Evolutionary conservation across 2,888 invertebrate species (phyloP).

Genomic region (Dasypolia templi): DNA sequence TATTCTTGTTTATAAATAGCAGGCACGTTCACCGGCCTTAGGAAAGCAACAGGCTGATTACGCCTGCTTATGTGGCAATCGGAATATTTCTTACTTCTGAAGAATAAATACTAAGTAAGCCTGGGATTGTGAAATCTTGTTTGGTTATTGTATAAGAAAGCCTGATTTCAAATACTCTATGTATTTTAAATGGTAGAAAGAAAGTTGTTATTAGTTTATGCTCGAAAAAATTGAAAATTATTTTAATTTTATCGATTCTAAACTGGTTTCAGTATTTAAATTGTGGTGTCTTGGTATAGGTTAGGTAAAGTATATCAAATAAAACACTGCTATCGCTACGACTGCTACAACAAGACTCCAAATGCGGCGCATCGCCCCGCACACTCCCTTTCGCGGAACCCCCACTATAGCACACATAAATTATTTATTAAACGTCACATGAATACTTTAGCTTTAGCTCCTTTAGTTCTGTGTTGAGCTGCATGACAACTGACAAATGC

Average conservation of each 20-base stretch:
- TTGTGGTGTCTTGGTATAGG: too few relatives aligned
- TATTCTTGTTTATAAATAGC: constrained; percentile 31
- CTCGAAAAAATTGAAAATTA: background rate
- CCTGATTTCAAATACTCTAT: background rate
- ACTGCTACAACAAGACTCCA: too few relatives aligned
- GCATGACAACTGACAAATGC: too few relatives aligned
- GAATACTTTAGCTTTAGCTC: too few relatives aligned
- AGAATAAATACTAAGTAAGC: constrained; percentile 22
- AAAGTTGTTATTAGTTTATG: background rate
- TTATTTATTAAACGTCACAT: too few relatives aligned
- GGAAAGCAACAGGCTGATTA: constrained; percentile 51
- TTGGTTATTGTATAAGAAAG: background rate
- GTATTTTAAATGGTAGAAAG: background rate
- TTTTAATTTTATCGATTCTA: background rate
- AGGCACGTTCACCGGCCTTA: constrained; percentile 29
- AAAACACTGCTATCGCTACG: too few relatives aligned
- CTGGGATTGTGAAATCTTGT: background rate
- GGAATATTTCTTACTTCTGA: constrained; percentile 25
- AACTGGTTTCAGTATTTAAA: background rate
- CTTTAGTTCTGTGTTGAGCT: too few relatives aligned
- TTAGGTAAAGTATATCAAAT: too few relatives aligned
- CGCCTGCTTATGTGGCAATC: constrained; percentile 26
- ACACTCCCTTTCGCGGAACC: too few relatives aligned
- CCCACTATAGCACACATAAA: too few relatives aligned
- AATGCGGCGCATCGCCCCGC: too few relatives aligned